Conservation (phyloP, 2,113 vertebrate genomes). For the Seriola aureovittata region DNA sequence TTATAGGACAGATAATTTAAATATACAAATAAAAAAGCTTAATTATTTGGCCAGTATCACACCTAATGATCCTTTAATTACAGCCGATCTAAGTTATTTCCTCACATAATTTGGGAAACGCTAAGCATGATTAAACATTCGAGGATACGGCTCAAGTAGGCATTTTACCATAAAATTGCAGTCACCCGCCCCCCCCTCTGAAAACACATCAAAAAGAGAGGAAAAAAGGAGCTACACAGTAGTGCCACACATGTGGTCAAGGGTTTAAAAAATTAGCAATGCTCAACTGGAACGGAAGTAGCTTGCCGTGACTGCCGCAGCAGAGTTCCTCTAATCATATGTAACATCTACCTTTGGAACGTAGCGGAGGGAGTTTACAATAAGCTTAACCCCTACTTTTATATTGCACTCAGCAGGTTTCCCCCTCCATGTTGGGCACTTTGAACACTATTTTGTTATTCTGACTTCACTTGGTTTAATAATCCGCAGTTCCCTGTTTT, state of each 20-base stretch:
- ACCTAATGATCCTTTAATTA: slow-evolving; percentile 18
- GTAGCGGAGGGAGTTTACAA: slow-evolving; percentile 87
- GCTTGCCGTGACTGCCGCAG: slow-evolving; percentile 83
- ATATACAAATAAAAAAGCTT: background rate
- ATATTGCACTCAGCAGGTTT: slow-evolving; percentile 88
- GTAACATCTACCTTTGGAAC: slow-evolving; percentile 86
- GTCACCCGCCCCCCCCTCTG: slow-evolving; percentile 14
- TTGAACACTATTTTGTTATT: slow-evolving; percentile 88
- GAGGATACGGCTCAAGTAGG: slow-evolving; percentile 73
- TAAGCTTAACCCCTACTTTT: slow-evolving; percentile 90
- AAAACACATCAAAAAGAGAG: slow-evolving; percentile 77
- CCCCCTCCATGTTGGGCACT: slow-evolving; percentile 87
- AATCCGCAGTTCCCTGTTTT: slow-evolving; percentile 80
- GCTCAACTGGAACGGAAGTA: slow-evolving; percentile 88
- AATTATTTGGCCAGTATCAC: background rate
- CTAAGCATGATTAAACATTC: slow-evolving; percentile 79
- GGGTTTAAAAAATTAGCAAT: slow-evolving; percentile 88
- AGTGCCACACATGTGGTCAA: slow-evolving; percentile 77
- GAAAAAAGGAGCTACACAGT: slow-evolving; percentile 65
- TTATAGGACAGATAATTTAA: background rate
- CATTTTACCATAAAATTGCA: slow-evolving; percentile 81
- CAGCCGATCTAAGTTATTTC: slow-evolving; percentile 25
- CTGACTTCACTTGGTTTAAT: slow-evolving; percentile 84
- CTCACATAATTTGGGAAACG: slow-evolving; percentile 39
- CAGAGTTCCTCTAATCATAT: slow-evolving; percentile 86